Percentiles rank a stretch among this genome's conserved stretches.
These are phyloP conservation scores for Tapirus indicus DNA, from an alignment of 2,797 vertebrate species.

Conservation along the genomic window DNA sequence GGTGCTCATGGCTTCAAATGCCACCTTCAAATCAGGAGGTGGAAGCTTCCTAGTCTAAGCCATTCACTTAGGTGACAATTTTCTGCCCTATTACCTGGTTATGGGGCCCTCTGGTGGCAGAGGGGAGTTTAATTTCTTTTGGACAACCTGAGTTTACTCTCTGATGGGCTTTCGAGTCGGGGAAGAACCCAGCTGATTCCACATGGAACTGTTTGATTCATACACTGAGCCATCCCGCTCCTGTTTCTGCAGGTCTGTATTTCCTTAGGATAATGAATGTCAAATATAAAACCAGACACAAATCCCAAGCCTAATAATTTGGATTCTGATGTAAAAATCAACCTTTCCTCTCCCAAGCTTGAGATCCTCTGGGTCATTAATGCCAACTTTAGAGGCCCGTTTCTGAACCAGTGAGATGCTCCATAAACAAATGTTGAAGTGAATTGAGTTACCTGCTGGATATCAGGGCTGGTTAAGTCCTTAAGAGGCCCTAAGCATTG, in stretches of 20 bases:
- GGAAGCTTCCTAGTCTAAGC: neutral
- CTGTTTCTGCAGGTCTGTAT: neutral
- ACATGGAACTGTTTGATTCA: neutral
- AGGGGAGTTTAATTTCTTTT: neutral
- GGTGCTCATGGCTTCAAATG: neutral
- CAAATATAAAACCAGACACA: neutral
- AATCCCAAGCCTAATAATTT: neutral
- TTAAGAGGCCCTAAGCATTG: neutral
- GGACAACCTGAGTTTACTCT: neutral
- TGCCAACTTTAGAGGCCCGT: neutral
- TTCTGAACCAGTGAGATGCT: neutral
- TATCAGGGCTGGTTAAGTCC: neutral
- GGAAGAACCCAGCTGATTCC: neutral
- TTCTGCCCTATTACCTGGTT: neutral
- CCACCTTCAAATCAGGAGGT: neutral
- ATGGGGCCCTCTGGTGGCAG: conserved; percentile 38
- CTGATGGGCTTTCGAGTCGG: neutral
- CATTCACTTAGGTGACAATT: neutral
- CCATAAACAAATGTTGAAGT: neutral
- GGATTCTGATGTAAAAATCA: neutral
- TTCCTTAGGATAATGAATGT: neutral
- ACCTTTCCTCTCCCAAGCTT: neutral
- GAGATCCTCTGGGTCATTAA: neutral
- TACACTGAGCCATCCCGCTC: neutral
- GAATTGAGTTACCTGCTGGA: neutral